A percentile compares a stretch with the other conserved stretches of the same genome.
Evolutionary conservation across 2,797 vertebrate species (phyloP).

Genomic region (Aulostomus chinensis): DNA sequence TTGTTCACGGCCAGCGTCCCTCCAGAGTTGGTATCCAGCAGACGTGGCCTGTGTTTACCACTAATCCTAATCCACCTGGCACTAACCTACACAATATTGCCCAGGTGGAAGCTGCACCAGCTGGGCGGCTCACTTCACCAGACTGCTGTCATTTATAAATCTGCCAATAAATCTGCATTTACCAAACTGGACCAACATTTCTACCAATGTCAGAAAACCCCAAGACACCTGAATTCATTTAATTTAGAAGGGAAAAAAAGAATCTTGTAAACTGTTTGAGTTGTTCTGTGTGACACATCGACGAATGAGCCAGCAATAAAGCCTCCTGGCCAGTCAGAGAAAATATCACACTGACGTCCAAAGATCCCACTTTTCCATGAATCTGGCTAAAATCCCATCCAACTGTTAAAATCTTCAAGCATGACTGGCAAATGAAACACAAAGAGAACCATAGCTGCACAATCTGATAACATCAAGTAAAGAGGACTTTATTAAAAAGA

Average conservation of each 20-base stretch:
- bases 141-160: constrained; percentile 36
- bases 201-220: too few species aligned
- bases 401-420: constrained; percentile 6
- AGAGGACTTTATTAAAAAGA: not conserved
- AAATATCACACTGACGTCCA: constrained; percentile 23
- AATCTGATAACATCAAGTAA: too few species aligned
- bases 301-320: constrained; percentile 6
- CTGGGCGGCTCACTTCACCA: constrained; percentile 44
- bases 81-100: constrained; percentile 62
- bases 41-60: constrained; percentile 44
- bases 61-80: constrained; percentile 77
- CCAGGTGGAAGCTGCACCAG: constrained; percentile 61
- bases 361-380: constrained; percentile 4
- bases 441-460: not conserved
- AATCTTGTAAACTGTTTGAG: constrained; percentile 7
- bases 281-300: constrained; percentile 14
- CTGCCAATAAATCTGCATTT: constrained; percentile 21
- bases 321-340: constrained; percentile 16
- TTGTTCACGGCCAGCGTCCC: constrained; percentile 47
- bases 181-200: not conserved
- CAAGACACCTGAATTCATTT: too few species aligned
- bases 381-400: constrained; percentile 7
- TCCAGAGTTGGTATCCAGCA: constrained; percentile 35
- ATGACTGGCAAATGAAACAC: not conserved
- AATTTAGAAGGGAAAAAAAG: too few species aligned